These are phyloP conservation scores for Macrosiphum euphorbiae DNA, from an alignment of 2,888 invertebrate genomes.

Conservation along the genomic window DNA sequence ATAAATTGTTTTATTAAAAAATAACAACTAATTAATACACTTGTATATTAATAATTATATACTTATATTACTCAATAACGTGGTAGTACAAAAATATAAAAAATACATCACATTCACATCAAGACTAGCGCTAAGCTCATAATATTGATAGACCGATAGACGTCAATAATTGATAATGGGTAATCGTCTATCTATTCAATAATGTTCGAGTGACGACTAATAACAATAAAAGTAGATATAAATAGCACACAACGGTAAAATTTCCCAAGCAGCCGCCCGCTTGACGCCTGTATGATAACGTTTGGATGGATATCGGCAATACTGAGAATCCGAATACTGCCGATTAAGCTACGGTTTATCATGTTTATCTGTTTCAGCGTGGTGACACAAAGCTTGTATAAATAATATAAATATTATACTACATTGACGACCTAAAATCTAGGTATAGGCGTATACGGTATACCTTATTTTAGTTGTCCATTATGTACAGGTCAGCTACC, in stretches of 20 bases:
- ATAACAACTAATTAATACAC: too few species aligned
- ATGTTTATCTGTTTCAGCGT: neutral
- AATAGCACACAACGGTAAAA: neutral
- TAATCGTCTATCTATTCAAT: neutral
- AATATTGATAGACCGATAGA: neutral
- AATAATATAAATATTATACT: neutral
- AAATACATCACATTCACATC: neutral
- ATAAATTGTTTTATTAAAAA: too few species aligned
- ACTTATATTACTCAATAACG: neutral
- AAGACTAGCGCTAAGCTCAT: neutral
- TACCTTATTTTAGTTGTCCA: neutral
- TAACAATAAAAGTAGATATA: slow-evolving; percentile 4
- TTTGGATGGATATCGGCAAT: neutral
- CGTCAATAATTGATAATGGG: neutral
- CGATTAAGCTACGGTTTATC: neutral
- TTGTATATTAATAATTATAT: too few species aligned
- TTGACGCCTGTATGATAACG: neutral
- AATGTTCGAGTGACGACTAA: neutral
- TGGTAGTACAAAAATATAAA: neutral
- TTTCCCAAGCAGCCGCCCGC: slow-evolving; percentile 5
- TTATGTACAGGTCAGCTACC: neutral
- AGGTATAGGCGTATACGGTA: neutral
- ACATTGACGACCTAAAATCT: slow-evolving; percentile 9
- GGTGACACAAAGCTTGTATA: slow-evolving; percentile 7
- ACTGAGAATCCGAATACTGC: neutral